phyloP scores from a whole-genome alignment of 2,797 vertebrate species.

The Enteromius unitaeniatus region DNA sequence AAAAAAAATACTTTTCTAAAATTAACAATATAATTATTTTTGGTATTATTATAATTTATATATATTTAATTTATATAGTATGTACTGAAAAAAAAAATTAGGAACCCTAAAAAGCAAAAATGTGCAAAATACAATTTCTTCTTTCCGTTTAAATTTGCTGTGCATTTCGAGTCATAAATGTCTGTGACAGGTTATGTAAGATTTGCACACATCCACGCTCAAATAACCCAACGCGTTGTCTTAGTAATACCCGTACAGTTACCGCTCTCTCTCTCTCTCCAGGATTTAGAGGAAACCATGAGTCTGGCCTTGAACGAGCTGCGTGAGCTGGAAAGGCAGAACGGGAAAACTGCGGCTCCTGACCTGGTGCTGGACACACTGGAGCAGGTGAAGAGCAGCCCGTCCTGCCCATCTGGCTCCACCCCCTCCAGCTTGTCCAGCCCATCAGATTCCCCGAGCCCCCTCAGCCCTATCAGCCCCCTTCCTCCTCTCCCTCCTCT shows the following conservation, averaged over 20 bases:
- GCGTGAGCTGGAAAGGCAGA: constrained; percentile 90
- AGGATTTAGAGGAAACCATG: constrained; percentile 98
- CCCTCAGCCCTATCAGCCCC: constrained; percentile 93
- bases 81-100: neutral
- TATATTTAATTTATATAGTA: neutral
- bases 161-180: neutral
- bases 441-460: constrained; percentile 89
- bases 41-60: neutral
- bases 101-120: neutral
- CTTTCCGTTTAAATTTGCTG: neutral
- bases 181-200: neutral
- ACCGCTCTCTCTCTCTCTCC: constrained; percentile 37
- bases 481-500: constrained; percentile 81
- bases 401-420: constrained; percentile 76
- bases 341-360: constrained; percentile 86
- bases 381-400: constrained; percentile 90
- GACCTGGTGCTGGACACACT: constrained; percentile 97
- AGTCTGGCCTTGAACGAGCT: constrained; percentile 92
- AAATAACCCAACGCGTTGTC: neutral
- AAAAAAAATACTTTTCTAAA: neutral
- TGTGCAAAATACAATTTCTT: neutral
- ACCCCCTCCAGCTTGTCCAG: constrained; percentile 87
- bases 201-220: neutral
- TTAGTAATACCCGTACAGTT: neutral
- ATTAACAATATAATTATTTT: neutral